Evolutionary conservation across 1,140 invertebrate species (phyloP), one percentile per base, ranked within the genome.

Genomic region (Eufriesea mexicana): DNA sequence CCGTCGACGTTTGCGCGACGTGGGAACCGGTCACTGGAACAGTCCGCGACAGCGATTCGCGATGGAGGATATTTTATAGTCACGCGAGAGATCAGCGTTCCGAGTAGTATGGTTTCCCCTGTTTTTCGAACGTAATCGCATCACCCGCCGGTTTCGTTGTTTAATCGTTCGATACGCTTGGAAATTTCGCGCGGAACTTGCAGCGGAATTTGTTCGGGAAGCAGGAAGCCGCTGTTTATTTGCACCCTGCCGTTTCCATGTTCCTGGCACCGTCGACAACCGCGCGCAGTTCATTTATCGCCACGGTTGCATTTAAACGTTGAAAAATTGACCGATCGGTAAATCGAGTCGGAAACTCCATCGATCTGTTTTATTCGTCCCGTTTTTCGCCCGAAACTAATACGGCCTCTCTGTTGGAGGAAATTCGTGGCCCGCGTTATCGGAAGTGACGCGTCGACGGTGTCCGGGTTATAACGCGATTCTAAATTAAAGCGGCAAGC

Each of bases 151-250:
- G 20, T 76, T 76, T 55, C 35, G 12, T 23, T 16, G 14, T 25
- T 72, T 25, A 64, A 25, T n/a, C 35, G 35, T 64, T 64, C 42
- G 64, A 64, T 64, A 55, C 54, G 23, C 23, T 14, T 66, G 35
- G 79, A 45, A 47, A 47, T 80, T 66, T 8, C 49, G 18, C 42
- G 23, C n/a, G 2, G 61, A 2, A 61, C 49, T 55, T 54, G 28
- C 2, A 42, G 45, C n/a, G 72, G 71, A 64, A 67, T 62, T 75
- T 62, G 61, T 66, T 64, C 45, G 51, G 14, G 75, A 54, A 47
- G 79, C 71, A 54, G n/a, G 59, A 47, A 66, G 47, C 47, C 49
- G 59, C 10, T 62, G 70, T 62, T 62, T 80, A 62, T 80, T 80
- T 64, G 54, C 62, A 54, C 57, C 14, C 54, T 8, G 18, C 18